Evolutionary conservation across 2,113 vertebrate genomes (phyloP).

Genomic region (Trogon surrucura): DNA sequence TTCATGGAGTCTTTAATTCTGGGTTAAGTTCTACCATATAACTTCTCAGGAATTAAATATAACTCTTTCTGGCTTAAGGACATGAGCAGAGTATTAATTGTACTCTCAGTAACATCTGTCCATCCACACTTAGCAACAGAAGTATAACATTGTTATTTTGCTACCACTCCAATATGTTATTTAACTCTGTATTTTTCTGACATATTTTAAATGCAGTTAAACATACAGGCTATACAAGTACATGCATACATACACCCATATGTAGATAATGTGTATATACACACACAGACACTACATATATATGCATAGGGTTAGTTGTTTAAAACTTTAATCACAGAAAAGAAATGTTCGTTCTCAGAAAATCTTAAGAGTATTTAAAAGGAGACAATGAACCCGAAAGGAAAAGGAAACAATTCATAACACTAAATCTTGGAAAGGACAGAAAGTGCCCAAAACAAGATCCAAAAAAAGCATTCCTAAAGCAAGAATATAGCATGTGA

Average conservation of each 20-base stretch:
- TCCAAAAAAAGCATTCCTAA: not conserved
- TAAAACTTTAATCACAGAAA: not conserved
- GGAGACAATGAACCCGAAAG: not conserved
- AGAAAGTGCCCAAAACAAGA: not conserved
- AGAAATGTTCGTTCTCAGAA: not conserved
- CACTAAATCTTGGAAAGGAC: not conserved
- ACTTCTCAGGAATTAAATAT: slow-evolving; percentile 42
- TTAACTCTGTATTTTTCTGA: not conserved
- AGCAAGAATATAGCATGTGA: not conserved
- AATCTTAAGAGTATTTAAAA: not conserved
- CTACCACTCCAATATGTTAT: not conserved
- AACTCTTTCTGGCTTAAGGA: slow-evolving; percentile 49
- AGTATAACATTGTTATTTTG: not conserved
- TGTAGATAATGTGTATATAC: not conserved
- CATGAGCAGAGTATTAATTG: slow-evolving; percentile 54
- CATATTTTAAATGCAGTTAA: not conserved
- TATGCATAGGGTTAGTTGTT: not conserved
- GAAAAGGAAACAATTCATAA: not conserved
- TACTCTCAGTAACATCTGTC: slow-evolving; percentile 50
- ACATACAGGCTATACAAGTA: not conserved
- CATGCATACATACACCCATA: not conserved
- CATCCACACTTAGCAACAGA: slow-evolving; percentile 28
- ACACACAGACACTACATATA: not conserved
- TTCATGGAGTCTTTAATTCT: slow-evolving; percentile 17
- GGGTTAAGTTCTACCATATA: slow-evolving; percentile 31